These are phyloP conservation scores for Pagetopsis macropterus DNA, from an alignment of 2,797 vertebrate genomes.

Conservation along the genomic window DNA sequence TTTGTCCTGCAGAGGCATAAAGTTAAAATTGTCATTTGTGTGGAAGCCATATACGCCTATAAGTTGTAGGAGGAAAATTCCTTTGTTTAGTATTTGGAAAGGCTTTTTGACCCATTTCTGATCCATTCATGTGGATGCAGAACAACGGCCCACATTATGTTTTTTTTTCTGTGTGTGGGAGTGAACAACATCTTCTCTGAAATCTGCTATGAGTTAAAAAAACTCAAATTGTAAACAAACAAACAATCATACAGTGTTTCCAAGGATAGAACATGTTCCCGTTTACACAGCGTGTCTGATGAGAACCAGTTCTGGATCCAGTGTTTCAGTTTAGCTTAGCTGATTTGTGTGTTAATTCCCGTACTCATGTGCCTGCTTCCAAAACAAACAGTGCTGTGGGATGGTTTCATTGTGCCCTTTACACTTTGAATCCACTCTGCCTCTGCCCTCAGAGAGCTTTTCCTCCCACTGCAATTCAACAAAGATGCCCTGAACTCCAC, in stretches of 20 bases:
- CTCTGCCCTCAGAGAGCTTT: not conserved
- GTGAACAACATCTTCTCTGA: slow-evolving; percentile 28
- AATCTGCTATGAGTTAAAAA: slow-evolving; percentile 38
- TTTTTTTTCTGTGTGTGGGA: slow-evolving; percentile 21
- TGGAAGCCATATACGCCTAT: slow-evolving; percentile 11
- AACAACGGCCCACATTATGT: slow-evolving; percentile 52
- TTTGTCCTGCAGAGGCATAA: slow-evolving; percentile 4
- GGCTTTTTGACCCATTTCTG: slow-evolving; percentile 39
- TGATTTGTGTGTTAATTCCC: slow-evolving; percentile 40
- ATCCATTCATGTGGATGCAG: slow-evolving; percentile 35
- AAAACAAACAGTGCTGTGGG: slow-evolving; percentile 40
- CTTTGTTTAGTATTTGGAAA: slow-evolving; percentile 56
- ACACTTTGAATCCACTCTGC: slow-evolving; percentile 31
- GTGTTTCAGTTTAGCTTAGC: slow-evolving; percentile 7
- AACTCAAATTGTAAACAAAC: slow-evolving; percentile 55
- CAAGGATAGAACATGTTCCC: slow-evolving; percentile 34
- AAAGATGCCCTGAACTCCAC: slow-evolving; percentile 19
- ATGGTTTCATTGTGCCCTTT: slow-evolving; percentile 43
- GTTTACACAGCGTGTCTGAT: slow-evolving; percentile 28
- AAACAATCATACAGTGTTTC: slow-evolving; percentile 51
- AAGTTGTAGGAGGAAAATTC: slow-evolving; percentile 17
- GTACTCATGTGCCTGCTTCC: slow-evolving; percentile 33
- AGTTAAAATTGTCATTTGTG: slow-evolving; percentile 20
- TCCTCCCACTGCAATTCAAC: slow-evolving; percentile 8
- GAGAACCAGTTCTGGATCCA: slow-evolving; percentile 11